Conservation (phyloP, 1,140 invertebrate species). For the Adelges cooleyi region DNA sequence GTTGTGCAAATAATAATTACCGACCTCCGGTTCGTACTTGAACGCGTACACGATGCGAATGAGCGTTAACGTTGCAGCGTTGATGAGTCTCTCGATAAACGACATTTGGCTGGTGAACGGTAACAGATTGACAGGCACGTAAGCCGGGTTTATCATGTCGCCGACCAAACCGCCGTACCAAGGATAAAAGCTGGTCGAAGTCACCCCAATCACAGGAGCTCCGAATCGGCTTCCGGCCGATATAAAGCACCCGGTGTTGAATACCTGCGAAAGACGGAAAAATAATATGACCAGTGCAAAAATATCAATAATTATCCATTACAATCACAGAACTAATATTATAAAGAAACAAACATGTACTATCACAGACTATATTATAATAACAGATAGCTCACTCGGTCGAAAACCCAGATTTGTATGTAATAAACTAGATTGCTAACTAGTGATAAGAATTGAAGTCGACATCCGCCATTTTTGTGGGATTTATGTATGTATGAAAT, state of each 20-base stretch:
- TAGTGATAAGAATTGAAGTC: too few species aligned
- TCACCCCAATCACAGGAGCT: slow-evolving; percentile 45
- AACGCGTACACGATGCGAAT: neutral
- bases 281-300: too few species aligned
- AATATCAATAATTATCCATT: too few species aligned
- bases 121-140: slow-evolving; percentile 30
- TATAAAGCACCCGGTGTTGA: slow-evolving; percentile 32
- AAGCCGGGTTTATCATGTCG: slow-evolving; percentile 29
- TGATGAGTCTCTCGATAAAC: slow-evolving; percentile 29
- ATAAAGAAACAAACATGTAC: too few species aligned
- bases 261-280: slow-evolving; percentile 30
- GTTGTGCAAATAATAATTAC: too few species aligned
- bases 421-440: too few species aligned
- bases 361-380: too few species aligned
- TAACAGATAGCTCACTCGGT: too few species aligned
- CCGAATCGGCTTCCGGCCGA: slow-evolving; percentile 35
- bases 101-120: slow-evolving; percentile 14
- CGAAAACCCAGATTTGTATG: too few species aligned
- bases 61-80: neutral
- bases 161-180: slow-evolving; percentile 43
- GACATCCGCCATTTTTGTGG: too few species aligned
- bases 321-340: too few species aligned
- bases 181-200: slow-evolving; percentile 38
- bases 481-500: too few species aligned
- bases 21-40: neutral